Base-by-base conservation (phyloP, 2,888 invertebrate species). In the Lithophane leautieri region DNA sequence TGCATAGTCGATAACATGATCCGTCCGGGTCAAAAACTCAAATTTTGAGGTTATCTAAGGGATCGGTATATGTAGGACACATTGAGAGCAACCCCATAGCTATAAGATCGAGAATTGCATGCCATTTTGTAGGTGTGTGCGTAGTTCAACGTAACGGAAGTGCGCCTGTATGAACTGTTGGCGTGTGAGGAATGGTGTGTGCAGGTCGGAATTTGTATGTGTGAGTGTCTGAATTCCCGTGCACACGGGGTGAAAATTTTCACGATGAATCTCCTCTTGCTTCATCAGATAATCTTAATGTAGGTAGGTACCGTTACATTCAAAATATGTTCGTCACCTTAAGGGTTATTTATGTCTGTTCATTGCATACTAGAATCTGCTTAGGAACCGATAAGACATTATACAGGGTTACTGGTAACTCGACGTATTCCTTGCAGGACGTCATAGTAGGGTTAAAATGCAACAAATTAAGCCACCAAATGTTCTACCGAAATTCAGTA, bases 11-110 rank as follows among this genome's bases (percentile, higher is more conserved):
- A 81, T 79, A 85, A 60, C 79, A 82, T 76, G 90, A 90, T 92
- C 90, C 89, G 78, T 93, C 86, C 88, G 82, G 86, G 88, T 89
- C 88, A 90, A 91, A 93, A 94, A 91, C 93, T 93, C 88, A 83
- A 91, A 92, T 93, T 96, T 96, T 95, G 93, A 96, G 96, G 96
- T 96, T 96, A 96, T 94, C 92, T 93, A 91, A 86, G 90, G 91
- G 93, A 94, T 94, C 93, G 93, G 93, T 92, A 91, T 94, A 95
- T 94, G 95, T 95, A 94, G 95, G 95, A 90, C 94, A 93, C 92
- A 91, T 92, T 93, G 92, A 91, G 89, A 91, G 91, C 88, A 89
- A 90, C 91, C 88, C 88, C 84, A 79, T 86, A 82, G 84, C 86
- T 58, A 71, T 95, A 95, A 90, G 92, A 95, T 92, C 90, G 90